Evolutionary conservation across 2,888 invertebrate genomes (phyloP).

Genomic region (Copidosoma aretas): DNA sequence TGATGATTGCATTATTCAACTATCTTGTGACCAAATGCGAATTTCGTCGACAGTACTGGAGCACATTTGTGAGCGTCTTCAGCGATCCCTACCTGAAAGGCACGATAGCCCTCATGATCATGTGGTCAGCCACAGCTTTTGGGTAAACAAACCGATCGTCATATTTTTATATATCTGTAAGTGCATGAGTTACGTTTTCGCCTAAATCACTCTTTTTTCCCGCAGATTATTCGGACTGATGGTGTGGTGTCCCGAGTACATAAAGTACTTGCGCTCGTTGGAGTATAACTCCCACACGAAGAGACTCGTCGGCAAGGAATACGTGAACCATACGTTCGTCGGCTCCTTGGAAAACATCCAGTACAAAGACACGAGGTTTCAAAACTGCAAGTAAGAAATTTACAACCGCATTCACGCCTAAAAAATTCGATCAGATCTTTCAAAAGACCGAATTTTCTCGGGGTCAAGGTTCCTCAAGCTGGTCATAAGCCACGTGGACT

Average conservation of each 20-base stretch:
- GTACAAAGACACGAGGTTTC: constrained; percentile 69
- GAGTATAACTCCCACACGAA: constrained; percentile 58
- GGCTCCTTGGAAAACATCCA: constrained; percentile 71
- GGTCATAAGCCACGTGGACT: constrained; percentile 75
- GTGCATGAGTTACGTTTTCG: not conserved
- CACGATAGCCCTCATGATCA: constrained; percentile 69
- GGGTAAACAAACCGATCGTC: constrained; percentile 55
- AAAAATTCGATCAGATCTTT: not conserved
- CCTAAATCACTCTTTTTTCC: not conserved
- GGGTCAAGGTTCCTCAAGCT: constrained; percentile 72
- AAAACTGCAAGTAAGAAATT: constrained; percentile 65
- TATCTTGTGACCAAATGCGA: constrained; percentile 53
- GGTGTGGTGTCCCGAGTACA: constrained; percentile 68
- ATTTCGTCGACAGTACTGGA: constrained; percentile 69
- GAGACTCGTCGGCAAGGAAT: constrained; percentile 57
- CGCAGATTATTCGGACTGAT: constrained; percentile 67
- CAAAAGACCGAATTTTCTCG: constrained; percentile 38
- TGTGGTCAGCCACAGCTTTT: constrained; percentile 68
- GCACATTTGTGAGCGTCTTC: constrained; percentile 73
- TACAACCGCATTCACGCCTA: not conserved
- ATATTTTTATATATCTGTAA: not conserved
- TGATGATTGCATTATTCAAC: too few relatives aligned
- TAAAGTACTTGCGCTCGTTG: constrained; percentile 59
- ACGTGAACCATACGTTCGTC: constrained; percentile 65
- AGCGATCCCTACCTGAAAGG: constrained; percentile 70